These are phyloP conservation scores for Anhinga rufa DNA, from an alignment of 2,113 vertebrate genomes.

Conservation along the genomic window DNA sequence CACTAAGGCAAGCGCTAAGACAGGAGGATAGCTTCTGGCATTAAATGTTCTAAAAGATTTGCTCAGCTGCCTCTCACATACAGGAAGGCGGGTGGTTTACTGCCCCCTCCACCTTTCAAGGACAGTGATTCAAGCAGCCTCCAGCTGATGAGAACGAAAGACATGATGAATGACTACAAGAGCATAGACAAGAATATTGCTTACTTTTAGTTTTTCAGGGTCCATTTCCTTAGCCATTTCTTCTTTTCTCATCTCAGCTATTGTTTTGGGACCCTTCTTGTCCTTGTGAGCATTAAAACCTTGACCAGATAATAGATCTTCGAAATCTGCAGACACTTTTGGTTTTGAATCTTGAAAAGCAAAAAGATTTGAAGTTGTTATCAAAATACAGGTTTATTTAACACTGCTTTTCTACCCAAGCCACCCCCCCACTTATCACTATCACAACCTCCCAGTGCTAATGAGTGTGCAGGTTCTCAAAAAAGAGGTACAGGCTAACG, in stretches of 20 bases:
- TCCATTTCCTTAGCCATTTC: slow-evolving; percentile 99
- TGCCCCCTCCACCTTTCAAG: neutral
- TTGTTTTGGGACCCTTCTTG: slow-evolving; percentile 93
- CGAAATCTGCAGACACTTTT: slow-evolving; percentile 85
- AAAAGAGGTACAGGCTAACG: neutral
- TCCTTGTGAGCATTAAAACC: slow-evolving; percentile 94
- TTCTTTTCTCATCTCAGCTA: slow-evolving; percentile 99
- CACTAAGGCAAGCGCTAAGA: neutral
- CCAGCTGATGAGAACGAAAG: neutral
- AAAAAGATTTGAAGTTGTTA: neutral
- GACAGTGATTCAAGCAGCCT: neutral
- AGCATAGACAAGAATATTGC: neutral
- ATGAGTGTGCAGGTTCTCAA: neutral
- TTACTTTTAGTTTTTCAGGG: slow-evolving; percentile 95
- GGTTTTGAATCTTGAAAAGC: slow-evolving; percentile 81
- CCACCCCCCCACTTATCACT: neutral
- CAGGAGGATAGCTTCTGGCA: neutral
- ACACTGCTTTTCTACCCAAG: neutral
- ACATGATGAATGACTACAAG: neutral
- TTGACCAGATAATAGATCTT: slow-evolving; percentile 93
- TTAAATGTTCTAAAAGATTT: neutral
- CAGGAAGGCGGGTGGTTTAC: neutral
- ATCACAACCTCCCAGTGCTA: neutral
- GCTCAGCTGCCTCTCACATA: neutral
- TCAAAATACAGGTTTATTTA: neutral